Evolutionary conservation across 2,888 invertebrate genomes (phyloP).

Genomic region (Apotomis betuletana): DNA sequence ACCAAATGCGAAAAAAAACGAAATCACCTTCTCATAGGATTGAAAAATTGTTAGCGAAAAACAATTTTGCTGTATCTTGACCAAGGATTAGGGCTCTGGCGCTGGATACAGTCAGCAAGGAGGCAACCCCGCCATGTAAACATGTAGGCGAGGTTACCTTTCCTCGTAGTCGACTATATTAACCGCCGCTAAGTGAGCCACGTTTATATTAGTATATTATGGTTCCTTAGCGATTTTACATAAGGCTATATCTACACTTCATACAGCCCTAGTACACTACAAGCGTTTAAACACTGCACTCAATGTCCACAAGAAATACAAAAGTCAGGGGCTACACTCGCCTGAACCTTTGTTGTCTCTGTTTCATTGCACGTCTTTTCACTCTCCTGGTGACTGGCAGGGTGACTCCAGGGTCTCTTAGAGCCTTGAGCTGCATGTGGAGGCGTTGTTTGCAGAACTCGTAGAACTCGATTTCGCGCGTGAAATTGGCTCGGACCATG

Average conservation of each 20-base stretch:
- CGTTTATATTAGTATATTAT: too few relatives aligned
- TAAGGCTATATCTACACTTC: background rate
- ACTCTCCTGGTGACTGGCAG: conserved; percentile 55
- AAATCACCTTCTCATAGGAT: too few relatives aligned
- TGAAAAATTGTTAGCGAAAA: too few relatives aligned
- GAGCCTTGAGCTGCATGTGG: conserved; percentile 90
- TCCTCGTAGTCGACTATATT: too few relatives aligned
- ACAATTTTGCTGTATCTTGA: too few relatives aligned
- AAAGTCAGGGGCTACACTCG: conserved; percentile 43
- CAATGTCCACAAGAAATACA: conserved; percentile 13
- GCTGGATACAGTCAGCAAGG: too few relatives aligned
- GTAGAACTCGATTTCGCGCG: conserved; percentile 95
- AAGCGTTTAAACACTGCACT: conserved; percentile 19
- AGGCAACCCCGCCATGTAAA: too few relatives aligned
- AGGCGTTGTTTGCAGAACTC: conserved; percentile 94
- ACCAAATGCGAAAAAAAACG: too few relatives aligned
- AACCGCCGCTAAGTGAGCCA: too few relatives aligned
- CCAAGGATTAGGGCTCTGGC: too few relatives aligned
- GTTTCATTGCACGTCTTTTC: conserved; percentile 49
- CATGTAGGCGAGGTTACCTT: too few relatives aligned
- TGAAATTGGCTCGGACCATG: conserved; percentile 92
- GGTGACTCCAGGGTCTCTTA: conserved; percentile 80
- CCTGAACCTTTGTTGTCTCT: conserved; percentile 47
- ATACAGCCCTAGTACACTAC: background rate
- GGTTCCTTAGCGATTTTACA: background rate